Conservation (phyloP, 1,140 invertebrate species). For the Schlechtendalia chinensis region DNA sequence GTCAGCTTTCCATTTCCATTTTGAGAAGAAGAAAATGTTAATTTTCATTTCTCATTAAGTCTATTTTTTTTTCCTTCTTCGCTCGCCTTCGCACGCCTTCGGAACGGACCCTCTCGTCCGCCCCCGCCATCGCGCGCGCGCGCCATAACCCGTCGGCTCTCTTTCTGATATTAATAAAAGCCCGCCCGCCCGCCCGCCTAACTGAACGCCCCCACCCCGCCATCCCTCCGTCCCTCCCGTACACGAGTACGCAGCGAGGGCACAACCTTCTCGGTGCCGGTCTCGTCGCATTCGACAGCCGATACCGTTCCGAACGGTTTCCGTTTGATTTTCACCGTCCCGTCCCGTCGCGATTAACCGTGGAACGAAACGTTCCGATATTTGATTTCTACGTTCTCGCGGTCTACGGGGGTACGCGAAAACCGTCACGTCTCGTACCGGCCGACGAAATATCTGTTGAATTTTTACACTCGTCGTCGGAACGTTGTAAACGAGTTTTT, state of each 20-base stretch:
- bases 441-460: neutral
- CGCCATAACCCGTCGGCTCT: neutral
- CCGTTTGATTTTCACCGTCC: neutral
- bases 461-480: neutral
- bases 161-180: constrained; percentile 46
- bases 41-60: constrained; percentile 50
- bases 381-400: neutral
- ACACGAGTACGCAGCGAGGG: neutral
- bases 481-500: neutral
- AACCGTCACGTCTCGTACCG: too few species aligned
- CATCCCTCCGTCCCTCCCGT: neutral
- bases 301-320: constrained; percentile 10
- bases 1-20: constrained; percentile 50
- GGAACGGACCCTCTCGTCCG: constrained; percentile 21
- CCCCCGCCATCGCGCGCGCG: neutral
- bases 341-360: constrained; percentile 20
- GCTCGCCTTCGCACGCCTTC: constrained; percentile 49
- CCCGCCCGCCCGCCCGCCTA: neutral
- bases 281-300: constrained; percentile 3
- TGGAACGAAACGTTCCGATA: neutral
- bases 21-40: constrained; percentile 50
- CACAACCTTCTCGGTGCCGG: neutral
- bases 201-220: too few species aligned
- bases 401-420: too few species aligned
- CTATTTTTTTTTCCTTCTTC: too few species aligned